Conservation (phyloP, 2,888 invertebrate genomes). For the Salpingus planirostris region DNA sequence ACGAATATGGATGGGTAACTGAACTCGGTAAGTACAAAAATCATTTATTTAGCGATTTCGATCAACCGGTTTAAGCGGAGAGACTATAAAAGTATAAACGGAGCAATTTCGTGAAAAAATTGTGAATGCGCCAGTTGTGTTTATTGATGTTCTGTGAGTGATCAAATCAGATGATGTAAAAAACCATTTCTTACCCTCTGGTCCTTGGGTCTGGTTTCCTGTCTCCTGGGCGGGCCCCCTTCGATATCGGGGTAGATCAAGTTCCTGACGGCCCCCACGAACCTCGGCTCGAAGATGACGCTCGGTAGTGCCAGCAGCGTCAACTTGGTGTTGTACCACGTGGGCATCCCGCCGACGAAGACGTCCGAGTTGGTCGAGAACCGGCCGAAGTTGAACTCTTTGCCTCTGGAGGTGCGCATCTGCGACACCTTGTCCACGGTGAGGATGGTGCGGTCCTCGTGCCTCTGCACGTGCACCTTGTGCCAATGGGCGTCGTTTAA, state of each 20-base stretch:
- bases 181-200: slow-evolving; percentile 69
- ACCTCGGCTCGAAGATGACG: slow-evolving; percentile 88
- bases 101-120: too few species aligned
- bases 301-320: slow-evolving; percentile 79
- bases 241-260: slow-evolving; percentile 82
- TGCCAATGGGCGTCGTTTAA: slow-evolving; percentile 90
- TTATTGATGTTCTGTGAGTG: too few species aligned
- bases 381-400: slow-evolving; percentile 83
- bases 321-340: slow-evolving; percentile 82
- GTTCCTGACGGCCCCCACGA: slow-evolving; percentile 84
- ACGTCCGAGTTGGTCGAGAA: slow-evolving; percentile 84
- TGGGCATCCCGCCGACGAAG: slow-evolving; percentile 94
- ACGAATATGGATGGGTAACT: too few species aligned
- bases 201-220: slow-evolving; percentile 78
- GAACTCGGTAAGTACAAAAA: too few species aligned
- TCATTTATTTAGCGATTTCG: too few species aligned
- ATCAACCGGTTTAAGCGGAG: too few species aligned
- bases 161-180: too few species aligned
- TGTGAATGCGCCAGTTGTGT: too few species aligned
- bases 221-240: slow-evolving; percentile 65
- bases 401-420: slow-evolving; percentile 72
- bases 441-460: slow-evolving; percentile 74
- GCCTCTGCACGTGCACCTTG: slow-evolving; percentile 73
- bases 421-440: slow-evolving; percentile 78
- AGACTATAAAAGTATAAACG: too few species aligned